Evolutionary conservation across 2,113 vertebrate genomes (phyloP), one percentile per base, ranked within the genome.

Genomic region (Tapirus terrestris): DNA sequence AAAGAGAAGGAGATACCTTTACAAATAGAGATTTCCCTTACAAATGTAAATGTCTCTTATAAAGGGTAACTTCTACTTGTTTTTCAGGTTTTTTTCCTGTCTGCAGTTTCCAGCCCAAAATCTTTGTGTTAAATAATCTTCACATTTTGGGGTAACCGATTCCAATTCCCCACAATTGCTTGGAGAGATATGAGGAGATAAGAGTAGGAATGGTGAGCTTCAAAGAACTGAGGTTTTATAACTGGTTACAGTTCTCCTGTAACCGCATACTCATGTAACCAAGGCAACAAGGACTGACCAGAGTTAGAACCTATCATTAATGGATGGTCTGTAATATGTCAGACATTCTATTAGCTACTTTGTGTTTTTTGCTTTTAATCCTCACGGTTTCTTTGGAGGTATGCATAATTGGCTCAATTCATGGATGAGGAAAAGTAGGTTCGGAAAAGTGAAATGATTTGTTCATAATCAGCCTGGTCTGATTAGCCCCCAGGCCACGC

Each of bases 401-500:
- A 60, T 23, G 31, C 17, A 33, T 60, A 77, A 81, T 6, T 89
- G 67, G 31, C 39, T 65, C 18, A 60, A 65, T 60, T 79, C 39
- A 72, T 25, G 51, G 23, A 17, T 36, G 25, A 96, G 36, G 58
- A 83, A 51, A 48, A 3, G 8, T 73, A 56, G 58, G 14, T 94
- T 85, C 25, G n/a, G 82, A 58, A 76, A 89, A 83, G 21, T 65
- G 58, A 76, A 94, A n/a, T 79, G 25, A 70, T 76, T 93, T 89
- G 12, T 60, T 81, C 11, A 58, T 75, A 73, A n/a, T 39, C 7
- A 90, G 68, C 16, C 29, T 87, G 11, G 29, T 4, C 77, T 90
- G 79, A 39, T 88, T 86, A 92, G 39, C 17, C 25, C 8, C 14
- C 5, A 43, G 23, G 13, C 16, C 17, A 68, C 3, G 3, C 73